phyloP scores from a whole-genome alignment of 2,797 vertebrate species.

The Okamejei kenojei region DNA sequence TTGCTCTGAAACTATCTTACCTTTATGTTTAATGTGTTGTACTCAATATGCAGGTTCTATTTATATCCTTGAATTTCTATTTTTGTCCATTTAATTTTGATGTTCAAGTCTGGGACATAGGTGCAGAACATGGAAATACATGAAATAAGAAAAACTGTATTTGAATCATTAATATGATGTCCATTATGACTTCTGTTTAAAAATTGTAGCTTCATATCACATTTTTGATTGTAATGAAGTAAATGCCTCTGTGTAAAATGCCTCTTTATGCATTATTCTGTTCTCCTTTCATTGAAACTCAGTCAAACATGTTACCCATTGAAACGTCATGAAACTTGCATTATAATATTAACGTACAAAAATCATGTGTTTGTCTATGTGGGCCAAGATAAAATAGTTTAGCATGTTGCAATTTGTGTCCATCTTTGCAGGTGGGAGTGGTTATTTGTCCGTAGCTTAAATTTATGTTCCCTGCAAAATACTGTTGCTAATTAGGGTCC shows the following conservation, averaged over 20 bases:
- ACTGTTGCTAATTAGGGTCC: background rate
- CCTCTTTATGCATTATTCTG: background rate
- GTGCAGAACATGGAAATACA: background rate
- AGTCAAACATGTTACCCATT: constrained; percentile 14
- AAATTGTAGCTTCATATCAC: background rate
- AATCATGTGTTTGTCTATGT: constrained; percentile 15
- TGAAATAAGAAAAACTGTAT: background rate
- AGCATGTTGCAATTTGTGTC: background rate
- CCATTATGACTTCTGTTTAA: background rate
- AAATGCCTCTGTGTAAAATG: background rate
- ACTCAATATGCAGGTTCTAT: background rate
- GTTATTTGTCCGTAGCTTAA: background rate
- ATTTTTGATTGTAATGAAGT: background rate
- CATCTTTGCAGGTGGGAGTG: background rate
- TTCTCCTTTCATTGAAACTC: background rate
- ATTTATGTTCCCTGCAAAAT: background rate
- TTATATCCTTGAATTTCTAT: background rate
- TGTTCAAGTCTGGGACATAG: background rate
- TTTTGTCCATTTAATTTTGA: background rate
- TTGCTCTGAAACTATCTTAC: background rate
- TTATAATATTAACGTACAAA: constrained; percentile 7
- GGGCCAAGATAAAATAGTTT: constrained; percentile 11
- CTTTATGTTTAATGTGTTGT: background rate
- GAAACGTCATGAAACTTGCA: constrained; percentile 2
- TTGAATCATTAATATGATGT: background rate